Conservation (phyloP, 2,888 invertebrate genomes). For the Heliconius sara region DNA sequence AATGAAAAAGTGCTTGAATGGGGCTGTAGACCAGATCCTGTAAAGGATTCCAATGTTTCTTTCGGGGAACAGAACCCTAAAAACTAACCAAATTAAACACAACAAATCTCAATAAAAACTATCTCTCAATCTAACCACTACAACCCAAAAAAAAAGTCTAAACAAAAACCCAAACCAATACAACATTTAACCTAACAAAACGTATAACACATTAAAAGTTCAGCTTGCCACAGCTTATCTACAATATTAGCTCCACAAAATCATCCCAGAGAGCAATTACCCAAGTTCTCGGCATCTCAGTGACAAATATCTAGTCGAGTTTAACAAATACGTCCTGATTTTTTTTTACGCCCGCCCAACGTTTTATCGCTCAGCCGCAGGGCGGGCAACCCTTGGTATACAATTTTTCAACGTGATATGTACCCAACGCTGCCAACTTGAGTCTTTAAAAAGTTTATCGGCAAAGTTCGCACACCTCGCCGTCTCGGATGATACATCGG, state of each 20-base stretch:
- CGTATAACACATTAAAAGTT: conserved; percentile 36
- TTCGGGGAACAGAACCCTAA: background rate
- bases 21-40: background rate
- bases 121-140: background rate
- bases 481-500: conserved; percentile 77
- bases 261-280: conserved; percentile 71
- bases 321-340: conserved; percentile 78
- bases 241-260: conserved; percentile 41
- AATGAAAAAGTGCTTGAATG: background rate
- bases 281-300: conserved; percentile 64
- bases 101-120: background rate
- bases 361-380: conserved; percentile 77
- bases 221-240: conserved; percentile 33
- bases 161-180: background rate
- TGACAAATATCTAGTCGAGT: conserved; percentile 79
- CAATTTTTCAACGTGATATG: conserved; percentile 81
- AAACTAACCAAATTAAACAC: background rate
- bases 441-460: conserved; percentile 84
- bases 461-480: conserved; percentile 77
- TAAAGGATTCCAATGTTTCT: background rate
- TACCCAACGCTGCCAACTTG: conserved; percentile 68
- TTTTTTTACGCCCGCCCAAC: conserved; percentile 62
- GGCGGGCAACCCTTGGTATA: conserved; percentile 73
- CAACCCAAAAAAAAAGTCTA: no score
- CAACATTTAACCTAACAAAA: conserved; percentile 17